Percentiles rank a stretch among this genome's conserved stretches.
Evolutionary conservation across 2,113 vertebrate species (phyloP).

Genomic region (Corydoras sp.): DNA sequence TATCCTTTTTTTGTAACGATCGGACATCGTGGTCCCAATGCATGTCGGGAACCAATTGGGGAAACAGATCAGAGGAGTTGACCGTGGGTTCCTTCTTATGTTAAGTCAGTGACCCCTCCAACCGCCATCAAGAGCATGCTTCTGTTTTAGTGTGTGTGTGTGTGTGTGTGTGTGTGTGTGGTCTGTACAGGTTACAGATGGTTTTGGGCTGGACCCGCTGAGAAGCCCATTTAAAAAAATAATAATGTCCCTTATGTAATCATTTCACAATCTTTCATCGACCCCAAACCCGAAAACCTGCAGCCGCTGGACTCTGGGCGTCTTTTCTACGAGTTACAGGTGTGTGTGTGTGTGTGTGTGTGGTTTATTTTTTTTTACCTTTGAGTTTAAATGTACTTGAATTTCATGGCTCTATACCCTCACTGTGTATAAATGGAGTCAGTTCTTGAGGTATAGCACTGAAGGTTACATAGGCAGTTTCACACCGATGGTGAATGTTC

Average conservation of each 20-base stretch:
- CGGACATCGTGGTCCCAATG: conserved; percentile 23
- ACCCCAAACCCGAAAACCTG: conserved; percentile 50
- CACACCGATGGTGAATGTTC: conserved; percentile 57
- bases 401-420: conserved; percentile 54
- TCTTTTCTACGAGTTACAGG: conserved; percentile 44
- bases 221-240: conserved; percentile 58
- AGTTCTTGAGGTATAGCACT: conserved; percentile 48
- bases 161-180: conserved; percentile 45
- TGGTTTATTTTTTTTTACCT: conserved; percentile 1
- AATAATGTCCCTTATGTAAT: conserved; percentile 11
- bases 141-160: conserved; percentile 17
- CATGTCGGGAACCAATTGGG: conserved; percentile 27
- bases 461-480: conserved; percentile 48
- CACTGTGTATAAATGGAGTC: conserved; percentile 50
- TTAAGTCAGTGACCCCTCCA: conserved; percentile 39
- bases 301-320: conserved; percentile 55
- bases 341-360: no score
- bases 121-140: conserved; percentile 54
- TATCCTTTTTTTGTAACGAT: conserved; percentile 18
- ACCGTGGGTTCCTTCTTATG: conserved; percentile 35
- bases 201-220: conserved; percentile 74
- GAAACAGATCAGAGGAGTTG: conserved; percentile 41
- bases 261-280: conserved; percentile 43
- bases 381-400: conserved; percentile 61
- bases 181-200: conserved; percentile 74